Base-by-base conservation (phyloP, 92 coral and sea anemone species). In the Montipora capitata region DNA sequence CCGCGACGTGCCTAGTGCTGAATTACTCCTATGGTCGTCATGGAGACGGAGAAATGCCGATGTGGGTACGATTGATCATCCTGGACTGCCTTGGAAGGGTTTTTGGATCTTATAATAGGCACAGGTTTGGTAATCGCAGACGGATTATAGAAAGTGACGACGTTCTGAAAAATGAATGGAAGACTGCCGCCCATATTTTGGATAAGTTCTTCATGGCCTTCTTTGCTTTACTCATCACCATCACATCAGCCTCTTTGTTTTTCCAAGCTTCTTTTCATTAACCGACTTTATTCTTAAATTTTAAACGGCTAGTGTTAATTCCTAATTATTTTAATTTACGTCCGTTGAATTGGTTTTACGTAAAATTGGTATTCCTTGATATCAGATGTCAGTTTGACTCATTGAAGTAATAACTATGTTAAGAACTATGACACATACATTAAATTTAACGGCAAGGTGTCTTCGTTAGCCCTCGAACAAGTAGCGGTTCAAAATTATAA, bases 41-140 rank as follows among this genome's bases (percentile, higher is more conserved):
- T 62, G 89, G 79, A n/a, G 90, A 85, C 15, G 85, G 89, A 1
- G 92, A 89, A 64, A 77, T 89, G 92, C 92, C 92, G 18, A 83
- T 84, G 72, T 89, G 92, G 92, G 85, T 89, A 15, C 92, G 92
- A 20, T 13, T 89, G 14, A 84, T 89, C 45, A 84, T 89, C 42
- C 85, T 89, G 5, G 89, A 89, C 49, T 89, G 89, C 17, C 89
- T 89, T 27, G 92, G 90, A 45, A 48, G 79, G 68, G 45, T 84
- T 49, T 89, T 89, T 77, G 92, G 87, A 40, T 66, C 84, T 20
- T 76, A 44, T 17, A 65, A 65, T 2, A 54, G 15, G 61, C 13
- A 12, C 61, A 27, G 18, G 11, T 40, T 68, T 58, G 70, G 58
- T 7, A 89, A 76, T 18, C 78, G 74, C 35, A 40, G 84, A 56